These are phyloP conservation scores for Aleiodes testaceus DNA, from an alignment of 2,888 invertebrate species.

Conservation along the genomic window DNA sequence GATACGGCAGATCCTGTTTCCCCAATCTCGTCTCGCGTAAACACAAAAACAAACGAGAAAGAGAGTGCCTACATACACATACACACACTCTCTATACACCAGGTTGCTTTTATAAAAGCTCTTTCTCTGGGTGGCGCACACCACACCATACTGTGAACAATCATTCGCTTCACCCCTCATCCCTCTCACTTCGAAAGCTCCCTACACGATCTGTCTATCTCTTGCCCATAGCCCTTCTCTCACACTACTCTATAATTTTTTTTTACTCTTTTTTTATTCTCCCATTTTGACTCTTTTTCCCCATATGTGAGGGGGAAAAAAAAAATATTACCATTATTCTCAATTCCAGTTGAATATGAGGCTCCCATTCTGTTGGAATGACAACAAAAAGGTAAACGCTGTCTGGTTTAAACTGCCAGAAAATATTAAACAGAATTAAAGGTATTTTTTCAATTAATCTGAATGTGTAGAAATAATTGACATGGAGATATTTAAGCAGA, in stretches of 20 bases:
- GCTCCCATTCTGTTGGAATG: background rate
- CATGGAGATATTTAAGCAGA: too few relatives aligned
- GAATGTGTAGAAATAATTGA: too few relatives aligned
- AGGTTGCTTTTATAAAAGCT: conserved; percentile 41
- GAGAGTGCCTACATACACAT: conserved; percentile 15
- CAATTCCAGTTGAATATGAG: conserved; percentile 10
- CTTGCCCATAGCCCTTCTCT: conserved; percentile 3
- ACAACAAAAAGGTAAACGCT: background rate
- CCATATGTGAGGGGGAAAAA: background rate
- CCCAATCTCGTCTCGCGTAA: conserved; percentile 49
- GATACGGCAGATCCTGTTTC: conserved; percentile 57
- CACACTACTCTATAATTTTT: conserved; percentile 6
- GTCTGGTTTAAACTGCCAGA: conserved; percentile 3
- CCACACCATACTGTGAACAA: conserved; percentile 29
- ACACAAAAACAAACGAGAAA: conserved; percentile 54
- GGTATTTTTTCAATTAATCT: too few relatives aligned
- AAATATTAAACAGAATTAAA: background rate
- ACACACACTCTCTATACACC: background rate
- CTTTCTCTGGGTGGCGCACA: conserved; percentile 36
- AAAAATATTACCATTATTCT: background rate
- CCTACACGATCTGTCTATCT: conserved; percentile 31
- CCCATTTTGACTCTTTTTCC: conserved; percentile 21
- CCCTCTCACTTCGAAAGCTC: conserved; percentile 25
- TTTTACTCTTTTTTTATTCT: conserved; percentile 13
- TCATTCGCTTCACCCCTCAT: conserved; percentile 33